Evolutionary conservation across 2,888 invertebrate genomes (phyloP).

Genomic region (Noctua janthina): DNA sequence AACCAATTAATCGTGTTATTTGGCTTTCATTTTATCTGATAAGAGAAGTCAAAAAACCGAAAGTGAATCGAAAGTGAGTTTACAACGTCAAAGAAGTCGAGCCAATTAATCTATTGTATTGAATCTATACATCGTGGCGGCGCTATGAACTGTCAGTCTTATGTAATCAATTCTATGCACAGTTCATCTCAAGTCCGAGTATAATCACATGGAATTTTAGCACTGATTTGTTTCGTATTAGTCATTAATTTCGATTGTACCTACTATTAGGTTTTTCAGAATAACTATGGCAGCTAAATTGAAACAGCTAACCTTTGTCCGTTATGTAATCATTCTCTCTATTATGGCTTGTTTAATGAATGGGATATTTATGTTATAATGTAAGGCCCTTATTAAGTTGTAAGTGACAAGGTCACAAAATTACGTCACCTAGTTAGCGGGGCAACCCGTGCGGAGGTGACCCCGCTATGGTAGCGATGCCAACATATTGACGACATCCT

Average conservation of each 20-base stretch:
- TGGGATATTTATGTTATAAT: conserved; percentile 43
- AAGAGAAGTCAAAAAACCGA: conserved; percentile 68
- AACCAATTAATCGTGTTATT: conserved; percentile 68
- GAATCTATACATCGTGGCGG: conserved; percentile 47
- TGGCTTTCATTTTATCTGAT: conserved; percentile 67
- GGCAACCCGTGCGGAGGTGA: conserved; percentile 82
- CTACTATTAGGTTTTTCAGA: conserved; percentile 9
- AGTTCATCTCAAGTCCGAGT: conserved; percentile 44
- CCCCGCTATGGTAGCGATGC: conserved; percentile 84
- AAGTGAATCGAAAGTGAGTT: conserved; percentile 75
- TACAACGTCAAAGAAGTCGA: conserved; percentile 71
- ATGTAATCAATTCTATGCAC: conserved; percentile 65
- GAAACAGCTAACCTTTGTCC: conserved; percentile 27
- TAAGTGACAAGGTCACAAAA: conserved; percentile 64
- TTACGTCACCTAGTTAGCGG: conserved; percentile 69
- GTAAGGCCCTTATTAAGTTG: conserved; percentile 65
- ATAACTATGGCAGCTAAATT: conserved; percentile 19
- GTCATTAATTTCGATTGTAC: conserved; percentile 3
- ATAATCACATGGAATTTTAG: conserved; percentile 33
- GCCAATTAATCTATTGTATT: conserved; percentile 71
- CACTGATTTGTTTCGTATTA: conserved; percentile 18
- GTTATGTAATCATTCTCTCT: conserved; percentile 54
- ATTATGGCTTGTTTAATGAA: conserved; percentile 23
- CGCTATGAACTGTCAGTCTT: conserved; percentile 57
- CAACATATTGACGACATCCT: conserved; percentile 90